A percentile compares a stretch with the other conserved stretches of the same genome.
phyloP scores from a whole-genome alignment of 2,888 invertebrate genomes.

The Stenotaenia linearis region DNA sequence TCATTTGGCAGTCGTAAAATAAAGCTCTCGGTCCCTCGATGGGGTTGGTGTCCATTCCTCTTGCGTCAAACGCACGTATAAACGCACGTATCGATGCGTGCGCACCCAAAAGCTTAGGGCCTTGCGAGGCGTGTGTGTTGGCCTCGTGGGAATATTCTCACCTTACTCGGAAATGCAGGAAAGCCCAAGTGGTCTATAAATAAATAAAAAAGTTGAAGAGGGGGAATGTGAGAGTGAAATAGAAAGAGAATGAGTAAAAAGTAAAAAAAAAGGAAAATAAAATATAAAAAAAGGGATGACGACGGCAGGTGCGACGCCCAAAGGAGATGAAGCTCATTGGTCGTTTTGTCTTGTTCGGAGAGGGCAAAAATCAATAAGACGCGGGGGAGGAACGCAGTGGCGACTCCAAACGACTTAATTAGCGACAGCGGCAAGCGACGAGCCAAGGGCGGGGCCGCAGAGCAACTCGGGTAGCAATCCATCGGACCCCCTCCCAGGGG shows the following conservation, averaged over 20 bases:
- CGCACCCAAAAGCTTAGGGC: conserved; percentile 12
- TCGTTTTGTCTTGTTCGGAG: conserved; percentile 15
- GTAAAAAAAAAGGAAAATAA: neutral
- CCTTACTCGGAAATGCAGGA: neutral
- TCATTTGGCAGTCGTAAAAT: conserved; percentile 3
- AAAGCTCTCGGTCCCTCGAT: neutral
- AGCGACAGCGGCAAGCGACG: conserved; percentile 27
- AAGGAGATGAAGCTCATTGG: conserved; percentile 10
- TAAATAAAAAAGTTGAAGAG: conserved; percentile 13
- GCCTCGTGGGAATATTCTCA: conserved; percentile 19
- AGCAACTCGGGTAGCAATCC: conserved; percentile 10
- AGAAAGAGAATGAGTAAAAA: neutral
- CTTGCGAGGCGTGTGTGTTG: neutral
- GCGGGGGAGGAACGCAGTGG: conserved; percentile 19
- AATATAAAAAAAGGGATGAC: neutral
- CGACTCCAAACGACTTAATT: conserved; percentile 30
- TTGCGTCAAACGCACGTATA: neutral
- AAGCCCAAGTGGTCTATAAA: conserved; percentile 15
- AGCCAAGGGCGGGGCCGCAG: neutral
- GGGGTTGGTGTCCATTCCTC: conserved; percentile 1
- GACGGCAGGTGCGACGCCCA: conserved; percentile 19
- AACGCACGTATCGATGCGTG: neutral
- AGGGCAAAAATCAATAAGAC: conserved; percentile 19
- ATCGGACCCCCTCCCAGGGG: conserved; percentile 27
- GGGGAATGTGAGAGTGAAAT: neutral